Conservation (phyloP, 1,140 invertebrate genomes). For the Scaptomyza montana region DNA sequence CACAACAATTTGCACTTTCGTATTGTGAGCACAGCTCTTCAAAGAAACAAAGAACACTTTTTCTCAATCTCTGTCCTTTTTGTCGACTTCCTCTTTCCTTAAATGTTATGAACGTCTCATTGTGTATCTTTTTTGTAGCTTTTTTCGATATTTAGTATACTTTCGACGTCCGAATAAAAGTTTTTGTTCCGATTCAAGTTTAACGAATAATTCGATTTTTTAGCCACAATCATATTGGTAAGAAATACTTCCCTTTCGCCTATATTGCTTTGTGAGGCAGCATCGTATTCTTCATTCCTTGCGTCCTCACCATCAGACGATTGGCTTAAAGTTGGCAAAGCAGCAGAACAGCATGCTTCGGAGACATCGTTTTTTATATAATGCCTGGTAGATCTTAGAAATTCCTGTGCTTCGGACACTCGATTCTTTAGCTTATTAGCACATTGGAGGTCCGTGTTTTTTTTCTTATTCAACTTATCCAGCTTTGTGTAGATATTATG, state of each 20-base stretch:
- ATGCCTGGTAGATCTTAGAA: conserved; percentile 22
- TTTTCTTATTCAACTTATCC: conserved; percentile 1
- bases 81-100: neutral
- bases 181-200: conserved; percentile 44
- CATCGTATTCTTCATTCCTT: neutral
- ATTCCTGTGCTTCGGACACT: conserved; percentile 30
- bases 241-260: conserved; percentile 23
- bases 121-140: neutral
- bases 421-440: conserved; percentile 8
- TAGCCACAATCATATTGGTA: conserved; percentile 30
- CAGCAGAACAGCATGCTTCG: neutral
- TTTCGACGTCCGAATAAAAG: conserved; percentile 19
- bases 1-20: conserved; percentile 73
- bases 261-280: neutral
- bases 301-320: neutral
- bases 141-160: neutral
- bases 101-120: neutral
- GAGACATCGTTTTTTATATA: conserved; percentile 37
- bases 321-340: neutral
- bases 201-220: conserved; percentile 45
- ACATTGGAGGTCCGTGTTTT: neutral
- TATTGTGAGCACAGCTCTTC: conserved; percentile 63
- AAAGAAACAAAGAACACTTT: neutral
- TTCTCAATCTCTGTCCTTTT: neutral
- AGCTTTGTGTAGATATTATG: conserved; percentile 55